phyloP scores from a whole-genome alignment of 2,888 invertebrate species.

The Mythimna loreyi region DNA sequence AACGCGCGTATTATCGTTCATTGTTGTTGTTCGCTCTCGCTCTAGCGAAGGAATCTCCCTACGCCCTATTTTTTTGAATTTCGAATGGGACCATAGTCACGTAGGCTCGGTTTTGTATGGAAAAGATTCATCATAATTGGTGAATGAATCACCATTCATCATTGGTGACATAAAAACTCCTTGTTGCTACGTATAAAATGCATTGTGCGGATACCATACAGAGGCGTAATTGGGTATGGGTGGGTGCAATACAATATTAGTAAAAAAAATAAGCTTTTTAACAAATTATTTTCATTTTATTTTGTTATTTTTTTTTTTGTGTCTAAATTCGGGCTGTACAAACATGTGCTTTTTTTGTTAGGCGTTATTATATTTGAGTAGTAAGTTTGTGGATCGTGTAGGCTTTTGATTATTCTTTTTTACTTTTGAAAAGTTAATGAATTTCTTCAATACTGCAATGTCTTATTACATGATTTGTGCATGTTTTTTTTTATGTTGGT shows the following conservation, averaged over 20 bases:
- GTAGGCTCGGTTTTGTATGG: conserved; percentile 41
- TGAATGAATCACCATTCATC: no score
- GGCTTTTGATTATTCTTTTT: not conserved
- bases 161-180: conserved; percentile 13
- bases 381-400: not conserved
- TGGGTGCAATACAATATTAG: not conserved
- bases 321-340: no score
- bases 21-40: conserved; percentile 65
- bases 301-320: no score
- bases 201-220: not conserved
- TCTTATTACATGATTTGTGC: no score
- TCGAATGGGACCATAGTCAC: conserved; percentile 52
- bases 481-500: no score
- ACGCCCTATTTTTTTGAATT: conserved; percentile 46
- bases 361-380: no score
- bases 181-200: conserved; percentile 9
- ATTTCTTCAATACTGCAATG: not conserved
- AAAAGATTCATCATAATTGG: conserved; percentile 21
- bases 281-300: not conserved
- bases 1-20: conserved; percentile 23
- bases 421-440: not conserved
- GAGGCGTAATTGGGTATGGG: not conserved
- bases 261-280: not conserved
- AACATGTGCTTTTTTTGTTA: no score
- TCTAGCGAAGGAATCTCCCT: conserved; percentile 46